phyloP scores from a whole-genome alignment of 2,797 vertebrate species.

The Arnoldichthys spilopterus region DNA sequence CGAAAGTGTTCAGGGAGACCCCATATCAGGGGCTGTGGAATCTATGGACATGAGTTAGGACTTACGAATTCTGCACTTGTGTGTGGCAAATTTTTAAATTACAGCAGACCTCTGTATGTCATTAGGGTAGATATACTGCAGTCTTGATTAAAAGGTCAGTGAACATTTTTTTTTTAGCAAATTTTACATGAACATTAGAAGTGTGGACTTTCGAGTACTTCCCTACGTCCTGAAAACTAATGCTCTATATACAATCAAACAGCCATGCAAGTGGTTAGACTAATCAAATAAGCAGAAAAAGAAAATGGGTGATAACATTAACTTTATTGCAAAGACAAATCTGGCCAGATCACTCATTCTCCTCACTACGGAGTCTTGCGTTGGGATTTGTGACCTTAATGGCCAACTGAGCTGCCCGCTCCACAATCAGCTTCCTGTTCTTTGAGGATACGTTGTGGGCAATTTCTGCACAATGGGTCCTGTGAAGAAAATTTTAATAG shows the following conservation, averaged over 20 bases:
- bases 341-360: conserved; percentile 87
- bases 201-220: no score
- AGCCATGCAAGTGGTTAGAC: no score
- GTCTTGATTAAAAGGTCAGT: not conserved
- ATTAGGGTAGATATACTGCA: not conserved
- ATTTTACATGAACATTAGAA: no score
- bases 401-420: conserved; percentile 94
- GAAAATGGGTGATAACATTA: not conserved
- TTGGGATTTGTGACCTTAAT: conserved; percentile 99
- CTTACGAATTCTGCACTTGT: not conserved
- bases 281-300: not conserved
- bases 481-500: conserved; percentile 61
- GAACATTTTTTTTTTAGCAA: no score
- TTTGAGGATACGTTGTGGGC: conserved; percentile 99
- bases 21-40: conserved; percentile 72
- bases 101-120: not conserved
- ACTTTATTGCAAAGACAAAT: conserved; percentile 85
- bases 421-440: conserved; percentile 97
- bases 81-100: not conserved
- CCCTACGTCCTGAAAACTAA: no score
- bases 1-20: conserved; percentile 91
- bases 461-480: conserved; percentile 96
- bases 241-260: no score
- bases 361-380: conserved; percentile 96
- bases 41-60: conserved; percentile 88